These are phyloP conservation scores for Pseudomyrmex dendroicus DNA, from an alignment of 1,140 invertebrate species.

Conservation along the genomic window DNA sequence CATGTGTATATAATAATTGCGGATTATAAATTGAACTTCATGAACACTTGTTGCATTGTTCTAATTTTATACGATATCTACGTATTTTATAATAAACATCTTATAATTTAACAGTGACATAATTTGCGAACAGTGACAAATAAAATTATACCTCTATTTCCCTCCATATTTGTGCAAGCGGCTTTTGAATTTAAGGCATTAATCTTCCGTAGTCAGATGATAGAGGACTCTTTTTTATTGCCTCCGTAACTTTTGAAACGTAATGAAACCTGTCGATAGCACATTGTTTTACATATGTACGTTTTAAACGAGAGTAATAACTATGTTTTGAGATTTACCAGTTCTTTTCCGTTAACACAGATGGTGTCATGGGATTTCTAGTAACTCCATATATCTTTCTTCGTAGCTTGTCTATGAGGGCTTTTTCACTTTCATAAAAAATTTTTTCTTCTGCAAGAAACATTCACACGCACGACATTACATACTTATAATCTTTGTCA, in stretches of 20 bases:
- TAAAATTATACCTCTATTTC: background rate
- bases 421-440: constrained; percentile 89
- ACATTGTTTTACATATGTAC: background rate
- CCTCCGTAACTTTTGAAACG: constrained; percentile 92
- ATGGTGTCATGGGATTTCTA: constrained; percentile 88
- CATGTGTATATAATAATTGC: no score
- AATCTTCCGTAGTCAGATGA: constrained; percentile 93
- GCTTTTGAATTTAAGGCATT: constrained; percentile 85
- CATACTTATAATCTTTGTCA: no score
- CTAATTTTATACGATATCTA: constrained; percentile 20
- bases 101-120: no score
- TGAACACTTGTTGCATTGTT: no score
- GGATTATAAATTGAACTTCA: no score
- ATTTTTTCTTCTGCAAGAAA: constrained; percentile 85
- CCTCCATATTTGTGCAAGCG: background rate
- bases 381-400: constrained; percentile 89
- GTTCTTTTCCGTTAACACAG: constrained; percentile 89
- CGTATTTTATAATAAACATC: no score
- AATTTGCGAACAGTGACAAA: background rate
- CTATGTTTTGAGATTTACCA: constrained; percentile 84
- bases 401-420: constrained; percentile 88
- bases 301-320: background rate
- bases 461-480: no score
- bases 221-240: constrained; percentile 92
- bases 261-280: constrained; percentile 88